Percentiles rank a stretch among this genome's conserved stretches.
Conservation (phyloP, 1,140 invertebrate genomes). For the Apis dorsata region DNA sequence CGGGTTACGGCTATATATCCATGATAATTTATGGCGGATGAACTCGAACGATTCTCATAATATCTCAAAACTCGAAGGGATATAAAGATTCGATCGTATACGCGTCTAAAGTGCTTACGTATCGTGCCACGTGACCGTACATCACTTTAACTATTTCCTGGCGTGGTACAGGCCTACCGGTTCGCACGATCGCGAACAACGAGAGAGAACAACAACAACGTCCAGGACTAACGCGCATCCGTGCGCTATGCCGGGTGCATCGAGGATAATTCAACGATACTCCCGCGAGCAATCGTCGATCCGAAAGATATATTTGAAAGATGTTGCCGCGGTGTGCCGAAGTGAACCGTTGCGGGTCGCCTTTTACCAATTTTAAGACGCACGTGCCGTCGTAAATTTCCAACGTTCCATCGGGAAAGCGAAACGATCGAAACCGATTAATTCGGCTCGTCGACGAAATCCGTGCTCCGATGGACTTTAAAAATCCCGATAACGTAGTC, state of each 20-base stretch:
- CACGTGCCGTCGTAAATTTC: slow-evolving; percentile 18
- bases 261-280: slow-evolving; percentile 42
- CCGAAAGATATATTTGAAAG: neutral
- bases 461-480: slow-evolving; percentile 45
- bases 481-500: slow-evolving; percentile 80
- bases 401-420: neutral
- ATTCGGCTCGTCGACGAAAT: slow-evolving; percentile 2
- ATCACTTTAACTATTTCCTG: slow-evolving; percentile 74
- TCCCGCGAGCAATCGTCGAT: slow-evolving; percentile 1
- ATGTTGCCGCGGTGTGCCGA: neutral
- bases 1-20: no score
- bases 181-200: slow-evolving; percentile 44
- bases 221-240: slow-evolving; percentile 24
- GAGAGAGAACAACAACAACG: slow-evolving; percentile 33
- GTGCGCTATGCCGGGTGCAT: slow-evolving; percentile 44
- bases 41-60: slow-evolving; percentile 23
- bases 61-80: slow-evolving; percentile 30
- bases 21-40: slow-evolving; percentile 16
- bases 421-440: neutral
- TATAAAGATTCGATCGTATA: slow-evolving; percentile 62
- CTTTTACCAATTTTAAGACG: slow-evolving; percentile 10
- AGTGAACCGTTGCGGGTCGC: neutral
- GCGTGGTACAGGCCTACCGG: slow-evolving; percentile 54
- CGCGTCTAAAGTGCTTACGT: slow-evolving; percentile 64
- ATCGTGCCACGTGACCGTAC: slow-evolving; percentile 69